phyloP scores from a whole-genome alignment of 2,113 vertebrate species.

The Nannobrachium achirus region DNA sequence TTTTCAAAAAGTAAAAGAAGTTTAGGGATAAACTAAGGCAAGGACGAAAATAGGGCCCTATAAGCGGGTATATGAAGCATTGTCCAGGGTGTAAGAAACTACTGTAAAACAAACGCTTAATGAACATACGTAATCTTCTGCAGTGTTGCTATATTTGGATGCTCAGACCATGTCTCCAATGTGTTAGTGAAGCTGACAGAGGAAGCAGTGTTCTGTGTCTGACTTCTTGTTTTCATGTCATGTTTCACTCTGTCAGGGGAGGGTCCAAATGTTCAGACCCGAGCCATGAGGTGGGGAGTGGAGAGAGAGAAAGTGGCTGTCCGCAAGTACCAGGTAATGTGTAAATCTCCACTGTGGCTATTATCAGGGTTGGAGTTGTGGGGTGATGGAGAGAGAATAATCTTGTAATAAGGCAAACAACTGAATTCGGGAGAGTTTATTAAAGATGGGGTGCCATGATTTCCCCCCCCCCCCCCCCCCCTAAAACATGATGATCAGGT shows the following conservation, averaged over 20 bases:
- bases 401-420: too few relatives aligned
- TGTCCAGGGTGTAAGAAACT: too few relatives aligned
- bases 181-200: neutral
- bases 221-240: neutral
- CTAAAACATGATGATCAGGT: too few relatives aligned
- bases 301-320: slow-evolving; percentile 70
- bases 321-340: slow-evolving; percentile 67
- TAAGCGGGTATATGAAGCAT: too few relatives aligned
- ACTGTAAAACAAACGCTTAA: neutral
- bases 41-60: too few relatives aligned
- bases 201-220: neutral
- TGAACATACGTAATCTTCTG: neutral
- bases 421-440: too few relatives aligned
- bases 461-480: too few relatives aligned
- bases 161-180: neutral
- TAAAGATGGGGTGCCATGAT: too few relatives aligned
- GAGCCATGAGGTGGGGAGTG: slow-evolving; percentile 85
- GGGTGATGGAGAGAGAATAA: neutral
- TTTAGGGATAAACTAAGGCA: too few relatives aligned
- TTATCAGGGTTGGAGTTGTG: neutral
- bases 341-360: neutral
- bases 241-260: slow-evolving; percentile 38
- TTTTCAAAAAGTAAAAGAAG: too few relatives aligned
- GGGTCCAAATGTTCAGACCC: slow-evolving; percentile 54
- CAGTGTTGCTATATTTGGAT: neutral